These are phyloP conservation scores for Eupithecia centaureata DNA, from an alignment of 2,888 invertebrate genomes.

Conservation along the genomic window DNA sequence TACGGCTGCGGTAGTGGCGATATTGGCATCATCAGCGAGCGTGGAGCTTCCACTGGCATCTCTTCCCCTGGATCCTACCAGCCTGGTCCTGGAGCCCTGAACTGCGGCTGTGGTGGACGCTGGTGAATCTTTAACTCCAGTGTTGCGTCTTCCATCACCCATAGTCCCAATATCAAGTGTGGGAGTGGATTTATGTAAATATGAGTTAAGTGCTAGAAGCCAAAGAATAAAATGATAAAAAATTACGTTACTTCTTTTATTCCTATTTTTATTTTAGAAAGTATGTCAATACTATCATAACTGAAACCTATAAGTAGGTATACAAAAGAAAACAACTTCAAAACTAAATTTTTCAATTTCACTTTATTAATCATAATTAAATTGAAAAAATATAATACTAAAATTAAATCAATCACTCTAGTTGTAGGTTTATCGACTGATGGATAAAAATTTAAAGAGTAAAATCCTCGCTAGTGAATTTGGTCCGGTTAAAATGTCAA, in stretches of 20 bases:
- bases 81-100: slow-evolving; percentile 5
- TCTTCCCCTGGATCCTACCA: slow-evolving; percentile 28
- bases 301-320: no score
- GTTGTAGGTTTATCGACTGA: no score
- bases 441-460: no score
- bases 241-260: not conserved
- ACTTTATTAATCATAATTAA: no score
- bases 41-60: slow-evolving; percentile 40
- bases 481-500: no score
- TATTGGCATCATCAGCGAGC: slow-evolving; percentile 38
- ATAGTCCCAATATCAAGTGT: not conserved
- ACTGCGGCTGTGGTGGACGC: slow-evolving; percentile 28
- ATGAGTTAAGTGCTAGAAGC: not conserved
- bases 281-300: no score
- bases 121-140: not conserved
- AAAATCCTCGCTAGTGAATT: no score
- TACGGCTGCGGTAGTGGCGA: slow-evolving; percentile 50
- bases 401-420: no score
- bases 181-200: not conserved
- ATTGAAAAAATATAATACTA: no score
- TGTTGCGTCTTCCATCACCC: not conserved
- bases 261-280: not conserved
- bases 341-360: no score
- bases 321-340: no score
- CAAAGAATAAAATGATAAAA: not conserved